phyloP scores from a whole-genome alignment of 2,888 invertebrate species.

The Gymnoscelis rufifasciata region DNA sequence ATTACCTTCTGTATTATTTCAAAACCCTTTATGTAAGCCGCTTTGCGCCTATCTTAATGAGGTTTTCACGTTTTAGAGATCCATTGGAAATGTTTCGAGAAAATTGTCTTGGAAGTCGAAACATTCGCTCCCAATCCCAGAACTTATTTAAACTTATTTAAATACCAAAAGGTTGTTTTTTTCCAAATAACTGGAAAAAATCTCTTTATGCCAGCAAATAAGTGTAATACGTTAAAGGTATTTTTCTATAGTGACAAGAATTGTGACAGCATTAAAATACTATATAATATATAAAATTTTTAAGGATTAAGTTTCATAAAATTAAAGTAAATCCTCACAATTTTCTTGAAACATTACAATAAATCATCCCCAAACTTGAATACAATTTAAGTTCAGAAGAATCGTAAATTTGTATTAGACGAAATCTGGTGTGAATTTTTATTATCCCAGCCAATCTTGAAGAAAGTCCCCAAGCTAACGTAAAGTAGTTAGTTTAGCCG shows the following conservation, averaged over 20 bases:
- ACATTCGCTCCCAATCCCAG: too few relatives aligned
- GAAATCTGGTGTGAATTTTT: conserved; percentile 3
- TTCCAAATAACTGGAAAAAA: too few relatives aligned
- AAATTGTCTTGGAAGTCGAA: not conserved
- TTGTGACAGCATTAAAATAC: too few relatives aligned
- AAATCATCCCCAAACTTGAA: conserved; percentile 2
- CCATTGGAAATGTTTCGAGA: conserved; percentile 4
- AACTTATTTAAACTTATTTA: too few relatives aligned
- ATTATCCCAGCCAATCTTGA: conserved; percentile 2
- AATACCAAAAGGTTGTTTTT: too few relatives aligned
- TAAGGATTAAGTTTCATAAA: too few relatives aligned
- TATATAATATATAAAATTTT: too few relatives aligned
- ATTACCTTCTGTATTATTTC: conserved; percentile 72
- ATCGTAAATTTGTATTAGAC: conserved; percentile 3
- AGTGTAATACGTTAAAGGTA: too few relatives aligned
- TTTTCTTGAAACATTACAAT: not conserved
- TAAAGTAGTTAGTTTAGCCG: not conserved
- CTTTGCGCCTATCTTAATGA: conserved; percentile 68
- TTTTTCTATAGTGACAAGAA: too few relatives aligned
- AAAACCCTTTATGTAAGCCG: conserved; percentile 60
- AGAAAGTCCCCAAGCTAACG: not conserved
- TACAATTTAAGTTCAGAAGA: conserved; percentile 4
- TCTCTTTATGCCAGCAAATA: too few relatives aligned
- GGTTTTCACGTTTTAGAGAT: conserved; percentile 57
- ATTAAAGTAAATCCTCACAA: not conserved